Conservation (phyloP, 2,888 invertebrate genomes). For the Frankliniella fusca region DNA sequence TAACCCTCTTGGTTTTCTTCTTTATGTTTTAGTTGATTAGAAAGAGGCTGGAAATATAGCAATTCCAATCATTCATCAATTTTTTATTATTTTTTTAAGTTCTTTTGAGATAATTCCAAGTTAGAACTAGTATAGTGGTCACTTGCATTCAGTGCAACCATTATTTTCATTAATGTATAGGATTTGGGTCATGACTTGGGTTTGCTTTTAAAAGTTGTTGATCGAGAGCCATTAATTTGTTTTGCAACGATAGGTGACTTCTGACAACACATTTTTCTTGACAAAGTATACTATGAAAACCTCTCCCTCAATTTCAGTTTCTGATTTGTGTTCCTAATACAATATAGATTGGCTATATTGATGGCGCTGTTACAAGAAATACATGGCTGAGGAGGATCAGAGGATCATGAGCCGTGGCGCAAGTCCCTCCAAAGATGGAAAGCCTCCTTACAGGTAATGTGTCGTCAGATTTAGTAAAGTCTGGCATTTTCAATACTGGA, state of each 20-base stretch:
- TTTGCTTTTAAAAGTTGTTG: background rate
- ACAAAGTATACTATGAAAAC: background rate
- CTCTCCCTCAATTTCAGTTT: background rate
- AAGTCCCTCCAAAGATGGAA: constrained; percentile 50
- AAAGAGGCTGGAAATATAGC: too few relatives aligned
- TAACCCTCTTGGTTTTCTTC: background rate
- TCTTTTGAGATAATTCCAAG: background rate
- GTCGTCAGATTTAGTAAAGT: constrained; percentile 1
- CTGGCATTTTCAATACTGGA: constrained; percentile 20
- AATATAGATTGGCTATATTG: background rate
- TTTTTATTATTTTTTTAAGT: background rate
- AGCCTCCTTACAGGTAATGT: constrained; percentile 57
- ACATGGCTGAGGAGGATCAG: constrained; percentile 2
- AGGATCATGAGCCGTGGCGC: constrained; percentile 27
- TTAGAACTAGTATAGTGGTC: background rate
- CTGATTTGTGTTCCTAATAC: background rate
- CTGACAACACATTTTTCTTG: too few relatives aligned
- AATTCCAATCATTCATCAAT: too few relatives aligned
- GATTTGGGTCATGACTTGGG: background rate
- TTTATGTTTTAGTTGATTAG: background rate
- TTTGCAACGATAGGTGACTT: too few relatives aligned
- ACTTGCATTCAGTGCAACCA: too few relatives aligned
- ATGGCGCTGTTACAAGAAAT: constrained; percentile 12
- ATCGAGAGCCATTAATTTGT: background rate
- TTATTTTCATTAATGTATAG: background rate